Base-by-base conservation (phyloP, 2,113 vertebrate species). In the Sigmodon hispidus region DNA sequence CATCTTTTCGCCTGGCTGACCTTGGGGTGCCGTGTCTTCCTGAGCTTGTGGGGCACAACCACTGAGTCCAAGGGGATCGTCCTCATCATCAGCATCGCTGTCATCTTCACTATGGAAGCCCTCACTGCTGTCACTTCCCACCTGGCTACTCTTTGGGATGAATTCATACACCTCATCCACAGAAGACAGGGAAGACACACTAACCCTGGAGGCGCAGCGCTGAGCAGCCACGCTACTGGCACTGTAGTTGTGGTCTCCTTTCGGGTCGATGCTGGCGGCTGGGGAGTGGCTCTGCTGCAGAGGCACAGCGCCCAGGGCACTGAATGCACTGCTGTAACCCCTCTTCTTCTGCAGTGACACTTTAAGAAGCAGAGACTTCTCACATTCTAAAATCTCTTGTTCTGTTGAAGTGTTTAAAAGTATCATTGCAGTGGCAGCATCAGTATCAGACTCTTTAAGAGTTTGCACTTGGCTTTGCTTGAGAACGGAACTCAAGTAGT, bases 351-450 rank as follows among this genome's bases (percentile, higher is more conserved):
- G 97, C 0, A 98, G 6, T 34, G 97, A 86, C 57, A 96, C 72
- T 97, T 98, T 98, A 89, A 98, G 98, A 88, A 98, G 98, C 86
- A 98, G 98, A 95, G 98, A 97, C 72, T 99, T 99, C 95, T 98
- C 98, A 96, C 99, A 99, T 98, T 99, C 99, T 98, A 99, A 98
- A 98, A 99, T 99, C 97, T 99, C 99, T 98, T 99, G 99, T 98
- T 99, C 99, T 96, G 99, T 99, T 98, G 99, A 99, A 98, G 99
- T 99, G 98, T 99, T 99, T 99, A 99, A 99, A 98, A 99, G 99
- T 99, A 99, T 99, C 99, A 99, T 99, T 97, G 99, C 99, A 98
- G 99, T 99, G 99, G 99, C 99, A 99, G 99, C 99, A 98, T 99
- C 99, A 97, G 99, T 99, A 98, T 99, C 99, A 96, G 99, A 99